Evolutionary conservation across 2,888 invertebrate species (phyloP).

Genomic region (Perdita meconis): DNA sequence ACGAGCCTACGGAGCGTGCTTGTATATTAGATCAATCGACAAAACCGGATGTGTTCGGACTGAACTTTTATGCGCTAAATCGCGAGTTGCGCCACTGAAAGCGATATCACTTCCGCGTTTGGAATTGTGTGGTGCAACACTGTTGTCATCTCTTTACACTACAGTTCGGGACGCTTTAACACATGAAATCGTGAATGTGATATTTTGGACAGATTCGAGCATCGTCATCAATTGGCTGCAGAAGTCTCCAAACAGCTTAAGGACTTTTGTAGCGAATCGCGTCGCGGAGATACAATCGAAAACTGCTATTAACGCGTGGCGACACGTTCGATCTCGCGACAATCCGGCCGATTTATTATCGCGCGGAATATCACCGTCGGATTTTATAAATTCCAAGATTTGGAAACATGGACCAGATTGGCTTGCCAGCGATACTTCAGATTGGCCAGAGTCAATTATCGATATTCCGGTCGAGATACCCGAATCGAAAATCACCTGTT

Average conservation of each 20-base stretch:
- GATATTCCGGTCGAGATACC: rapidly evolving
- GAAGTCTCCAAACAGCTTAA: background rate
- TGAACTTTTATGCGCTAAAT: too few species aligned
- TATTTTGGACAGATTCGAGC: too few species aligned
- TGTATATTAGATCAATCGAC: too few species aligned
- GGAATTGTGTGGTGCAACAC: too few species aligned
- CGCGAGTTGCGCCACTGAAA: too few species aligned
- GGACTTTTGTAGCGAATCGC: background rate
- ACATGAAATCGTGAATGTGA: background rate
- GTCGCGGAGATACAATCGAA: background rate
- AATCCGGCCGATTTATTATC: conserved; percentile 10
- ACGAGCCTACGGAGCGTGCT: too few species aligned
- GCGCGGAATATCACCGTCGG: background rate
- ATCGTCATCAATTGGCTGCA: too few species aligned
- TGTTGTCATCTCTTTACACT: too few species aligned
- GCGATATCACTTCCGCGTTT: too few species aligned
- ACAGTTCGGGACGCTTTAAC: too few species aligned
- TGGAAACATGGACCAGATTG: conserved; percentile 2
- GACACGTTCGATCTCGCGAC: background rate
- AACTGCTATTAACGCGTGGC: background rate
- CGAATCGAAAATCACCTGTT: rapidly evolving
- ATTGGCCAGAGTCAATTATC: background rate
- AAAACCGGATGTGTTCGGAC: too few species aligned
- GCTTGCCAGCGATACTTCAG: background rate
- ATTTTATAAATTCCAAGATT: background rate